Base-by-base conservation (phyloP, 2,113 vertebrate genomes). In the Pseudolaguvia tuberculata region DNA sequence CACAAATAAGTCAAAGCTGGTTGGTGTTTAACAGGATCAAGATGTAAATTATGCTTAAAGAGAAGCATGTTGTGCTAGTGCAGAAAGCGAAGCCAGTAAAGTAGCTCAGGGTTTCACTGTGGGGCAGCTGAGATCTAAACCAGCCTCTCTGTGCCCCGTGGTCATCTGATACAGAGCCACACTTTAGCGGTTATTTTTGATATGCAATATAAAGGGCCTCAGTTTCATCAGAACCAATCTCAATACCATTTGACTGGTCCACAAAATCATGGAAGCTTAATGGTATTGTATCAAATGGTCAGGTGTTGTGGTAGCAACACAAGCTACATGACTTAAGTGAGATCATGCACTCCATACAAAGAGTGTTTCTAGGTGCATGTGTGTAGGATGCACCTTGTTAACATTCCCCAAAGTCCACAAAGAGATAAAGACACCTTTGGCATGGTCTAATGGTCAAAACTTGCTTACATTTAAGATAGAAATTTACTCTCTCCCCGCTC, bases 11-110 rank as follows among this genome's bases (percentile, higher is more conserved):
- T 48, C 63, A 75, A 65, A 75, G 45, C 27, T 51, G 67, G 47
- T 66, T 73, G 13, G 73, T 70, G 61, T 65, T 20, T 39, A 29
- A 75, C 70, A 67, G 31, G 47, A 79, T 77, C 65, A 61, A 77
- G 73, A 42, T 47, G 69, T 67, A 79, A 82, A 83, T 67, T 39
- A 65, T 75, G 80, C 68, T 55, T 78, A 70, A 56, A 57, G 59
- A 76, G 75, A 83, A 21, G 39, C 80, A 84, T 72, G 79, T 74
- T 42, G 78, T 55, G 39, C n/a, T 67, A 61, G 72, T 35, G 8
- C 66, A 65, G 58, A 61, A 52, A 59, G 77, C 25, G 65, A 72
- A 57, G 58, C 27, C 56, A 70, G 68, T 62, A 70, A 78, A 53
- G 66, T 27, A 78, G 65, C 23, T 65, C 48, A 78, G 77, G 21